A percentile compares a stretch with the other conserved stretches of the same genome.
Evolutionary conservation across 2,113 vertebrate species (phyloP).

Genomic region (Nematolebias whitei): DNA sequence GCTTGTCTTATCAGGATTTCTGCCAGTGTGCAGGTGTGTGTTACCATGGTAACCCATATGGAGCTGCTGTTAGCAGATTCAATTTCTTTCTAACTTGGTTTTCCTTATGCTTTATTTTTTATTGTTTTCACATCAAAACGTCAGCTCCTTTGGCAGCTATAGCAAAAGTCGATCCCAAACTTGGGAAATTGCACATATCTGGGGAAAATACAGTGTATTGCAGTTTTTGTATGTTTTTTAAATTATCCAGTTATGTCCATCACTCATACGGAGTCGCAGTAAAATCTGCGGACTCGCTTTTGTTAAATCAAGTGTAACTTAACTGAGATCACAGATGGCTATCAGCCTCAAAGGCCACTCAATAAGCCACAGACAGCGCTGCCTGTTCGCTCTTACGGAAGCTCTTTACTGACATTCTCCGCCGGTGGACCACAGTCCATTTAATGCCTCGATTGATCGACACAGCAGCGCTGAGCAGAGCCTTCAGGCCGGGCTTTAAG

Average conservation of each 20-base stretch:
- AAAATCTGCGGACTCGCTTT: slow-evolving; percentile 2
- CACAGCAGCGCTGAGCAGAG: slow-evolving; percentile 7
- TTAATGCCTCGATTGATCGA: slow-evolving; percentile 52
- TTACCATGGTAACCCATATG: too few relatives aligned
- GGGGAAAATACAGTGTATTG: too few relatives aligned
- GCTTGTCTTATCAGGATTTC: too few relatives aligned
- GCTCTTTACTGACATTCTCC: slow-evolving; percentile 40
- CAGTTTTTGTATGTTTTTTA: too few relatives aligned
- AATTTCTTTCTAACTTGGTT: too few relatives aligned
- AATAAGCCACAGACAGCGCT: slow-evolving; percentile 53
- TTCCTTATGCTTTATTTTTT: too few relatives aligned
- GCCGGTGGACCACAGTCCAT: slow-evolving; percentile 38
- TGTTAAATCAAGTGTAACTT: slow-evolving; percentile 11
- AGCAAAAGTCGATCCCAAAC: too few relatives aligned
- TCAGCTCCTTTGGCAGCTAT: too few relatives aligned
- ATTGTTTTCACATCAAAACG: too few relatives aligned
- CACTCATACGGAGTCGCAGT: neutral
- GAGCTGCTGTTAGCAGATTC: too few relatives aligned
- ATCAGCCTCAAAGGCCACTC: slow-evolving; percentile 36
- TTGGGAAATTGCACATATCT: too few relatives aligned
- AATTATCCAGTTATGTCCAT: neutral
- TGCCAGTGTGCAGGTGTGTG: too few relatives aligned
- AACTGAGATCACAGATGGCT: slow-evolving; percentile 25
- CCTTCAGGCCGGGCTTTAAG: slow-evolving; percentile 13
- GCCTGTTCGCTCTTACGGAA: slow-evolving; percentile 37